These are phyloP conservation scores for Acanthornis magna DNA, from an alignment of 2,797 vertebrate genomes.

Conservation along the genomic window DNA sequence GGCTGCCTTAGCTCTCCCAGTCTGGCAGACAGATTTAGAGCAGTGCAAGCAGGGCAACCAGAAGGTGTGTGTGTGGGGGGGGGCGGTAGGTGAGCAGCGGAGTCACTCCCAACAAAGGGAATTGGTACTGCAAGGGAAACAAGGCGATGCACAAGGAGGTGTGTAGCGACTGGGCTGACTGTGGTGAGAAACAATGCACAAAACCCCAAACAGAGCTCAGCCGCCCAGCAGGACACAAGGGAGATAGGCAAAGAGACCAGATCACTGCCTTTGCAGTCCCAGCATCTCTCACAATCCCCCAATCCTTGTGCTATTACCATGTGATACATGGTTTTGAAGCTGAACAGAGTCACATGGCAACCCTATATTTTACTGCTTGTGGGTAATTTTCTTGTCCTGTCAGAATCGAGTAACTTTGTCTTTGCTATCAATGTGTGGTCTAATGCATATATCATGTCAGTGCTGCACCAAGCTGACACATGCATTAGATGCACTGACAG, in stretches of 20 bases:
- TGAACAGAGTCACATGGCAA: slow-evolving; percentile 1
- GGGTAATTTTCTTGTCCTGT: slow-evolving; percentile 61
- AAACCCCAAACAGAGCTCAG: neutral
- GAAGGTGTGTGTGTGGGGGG: neutral
- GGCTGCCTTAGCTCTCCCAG: neutral
- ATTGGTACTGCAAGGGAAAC: neutral
- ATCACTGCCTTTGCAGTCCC: neutral
- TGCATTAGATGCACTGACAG: slow-evolving; percentile 26
- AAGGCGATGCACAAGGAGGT: neutral
- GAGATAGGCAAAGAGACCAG: neutral
- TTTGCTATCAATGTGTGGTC: slow-evolving; percentile 52
- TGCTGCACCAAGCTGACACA: slow-evolving; percentile 35
- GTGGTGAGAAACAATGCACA: neutral
- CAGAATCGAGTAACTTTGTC: slow-evolving; percentile 45
- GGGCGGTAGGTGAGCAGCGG: neutral
- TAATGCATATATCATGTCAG: slow-evolving; percentile 56
- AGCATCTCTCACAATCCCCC: neutral
- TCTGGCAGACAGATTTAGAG: neutral
- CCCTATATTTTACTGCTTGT: slow-evolving; percentile 40
- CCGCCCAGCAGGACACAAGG: neutral
- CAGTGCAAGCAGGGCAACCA: neutral
- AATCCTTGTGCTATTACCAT: slow-evolving; percentile 2
- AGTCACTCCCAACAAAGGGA: neutral
- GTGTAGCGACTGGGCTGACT: neutral
- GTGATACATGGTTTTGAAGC: neutral